Conservation (phyloP, 2,797 vertebrate species). For the Lepus oiostolus region DNA sequence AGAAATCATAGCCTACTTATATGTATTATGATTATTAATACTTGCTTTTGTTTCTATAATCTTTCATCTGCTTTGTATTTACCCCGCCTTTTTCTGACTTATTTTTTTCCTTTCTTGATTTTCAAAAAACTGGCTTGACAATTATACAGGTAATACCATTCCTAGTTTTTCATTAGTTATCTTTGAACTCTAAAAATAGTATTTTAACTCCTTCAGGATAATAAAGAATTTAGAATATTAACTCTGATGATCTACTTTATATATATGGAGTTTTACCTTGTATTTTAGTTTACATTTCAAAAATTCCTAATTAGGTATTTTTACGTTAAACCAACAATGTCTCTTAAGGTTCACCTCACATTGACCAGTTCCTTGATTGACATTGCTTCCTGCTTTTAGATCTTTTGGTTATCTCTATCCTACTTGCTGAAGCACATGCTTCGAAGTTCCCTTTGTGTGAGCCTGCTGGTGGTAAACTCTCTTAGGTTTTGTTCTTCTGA, state of each 20-base stretch:
- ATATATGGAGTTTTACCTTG: conserved; percentile 4
- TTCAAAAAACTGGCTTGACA: conserved; percentile 15
- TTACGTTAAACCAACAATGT: conserved; percentile 1
- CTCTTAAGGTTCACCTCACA: neutral
- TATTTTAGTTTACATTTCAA: conserved; percentile 18
- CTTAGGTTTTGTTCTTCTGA: conserved; percentile 33
- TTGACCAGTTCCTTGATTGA: conserved; percentile 16
- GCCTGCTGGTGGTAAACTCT: neutral
- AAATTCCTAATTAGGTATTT: neutral
- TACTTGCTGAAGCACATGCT: conserved; percentile 30
- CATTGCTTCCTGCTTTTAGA: conserved; percentile 5
- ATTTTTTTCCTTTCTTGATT: conserved; percentile 32
- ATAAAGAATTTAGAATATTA: neutral
- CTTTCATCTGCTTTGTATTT: conserved; percentile 48
- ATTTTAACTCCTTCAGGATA: neutral
- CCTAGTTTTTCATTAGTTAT: conserved; percentile 11
- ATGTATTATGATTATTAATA: conserved; percentile 12
- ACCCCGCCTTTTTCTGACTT: neutral
- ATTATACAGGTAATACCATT: neutral
- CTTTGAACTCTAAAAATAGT: conserved; percentile 44
- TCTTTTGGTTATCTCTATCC: neutral
- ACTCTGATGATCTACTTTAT: neutral
- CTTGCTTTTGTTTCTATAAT: conserved; percentile 55
- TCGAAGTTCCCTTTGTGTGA: conserved; percentile 13
- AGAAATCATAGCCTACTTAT: conserved; percentile 15